Percentiles rank a stretch among this genome's conserved stretches.
These are phyloP conservation scores for Hedychridium roseum DNA, from an alignment of 2,888 invertebrate genomes.

Conservation along the genomic window DNA sequence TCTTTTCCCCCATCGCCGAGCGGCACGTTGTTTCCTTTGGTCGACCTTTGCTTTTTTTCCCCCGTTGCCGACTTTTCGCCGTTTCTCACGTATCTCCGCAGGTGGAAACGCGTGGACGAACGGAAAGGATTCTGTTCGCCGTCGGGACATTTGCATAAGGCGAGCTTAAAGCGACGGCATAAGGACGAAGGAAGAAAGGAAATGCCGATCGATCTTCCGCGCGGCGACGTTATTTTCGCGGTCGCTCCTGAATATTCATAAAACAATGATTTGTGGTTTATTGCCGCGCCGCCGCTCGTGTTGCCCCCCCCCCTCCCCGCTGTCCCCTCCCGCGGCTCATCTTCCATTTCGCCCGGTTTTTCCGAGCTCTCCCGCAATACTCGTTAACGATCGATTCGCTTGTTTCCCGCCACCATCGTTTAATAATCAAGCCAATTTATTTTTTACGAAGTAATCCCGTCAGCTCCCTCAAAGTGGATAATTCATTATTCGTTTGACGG, in stretches of 20 bases:
- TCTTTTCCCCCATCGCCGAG: too few relatives aligned
- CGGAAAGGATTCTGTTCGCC: too few relatives aligned
- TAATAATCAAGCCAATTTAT: too few relatives aligned
- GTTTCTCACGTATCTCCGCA: too few relatives aligned
- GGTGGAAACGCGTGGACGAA: neutral
- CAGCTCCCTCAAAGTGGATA: too few relatives aligned
- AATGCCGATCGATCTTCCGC: conserved; percentile 46
- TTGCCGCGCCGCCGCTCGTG: conserved; percentile 36
- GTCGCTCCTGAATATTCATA: conserved; percentile 48
- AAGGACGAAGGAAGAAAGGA: conserved; percentile 44
- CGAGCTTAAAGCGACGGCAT: conserved; percentile 37
- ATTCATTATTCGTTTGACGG: too few relatives aligned
- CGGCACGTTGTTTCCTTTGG: neutral
- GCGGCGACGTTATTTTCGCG: conserved; percentile 39
- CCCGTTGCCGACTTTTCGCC: too few relatives aligned
- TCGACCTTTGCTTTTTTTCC: neutral
- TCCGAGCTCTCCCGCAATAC: conserved; percentile 16
- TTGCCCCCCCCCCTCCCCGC: conserved; percentile 35
- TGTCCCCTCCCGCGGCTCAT: conserved; percentile 40
- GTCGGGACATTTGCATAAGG: conserved; percentile 35
- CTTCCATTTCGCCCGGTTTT: conserved; percentile 31
- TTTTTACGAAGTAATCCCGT: too few relatives aligned
- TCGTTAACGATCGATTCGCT: conserved; percentile 18
- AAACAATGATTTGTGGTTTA: conserved; percentile 52
- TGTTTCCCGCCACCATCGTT: too few relatives aligned